A percentile compares a stretch with the other conserved stretches of the same genome.
Conservation (phyloP, 2,797 vertebrate species). For the Zalophus californianus region DNA sequence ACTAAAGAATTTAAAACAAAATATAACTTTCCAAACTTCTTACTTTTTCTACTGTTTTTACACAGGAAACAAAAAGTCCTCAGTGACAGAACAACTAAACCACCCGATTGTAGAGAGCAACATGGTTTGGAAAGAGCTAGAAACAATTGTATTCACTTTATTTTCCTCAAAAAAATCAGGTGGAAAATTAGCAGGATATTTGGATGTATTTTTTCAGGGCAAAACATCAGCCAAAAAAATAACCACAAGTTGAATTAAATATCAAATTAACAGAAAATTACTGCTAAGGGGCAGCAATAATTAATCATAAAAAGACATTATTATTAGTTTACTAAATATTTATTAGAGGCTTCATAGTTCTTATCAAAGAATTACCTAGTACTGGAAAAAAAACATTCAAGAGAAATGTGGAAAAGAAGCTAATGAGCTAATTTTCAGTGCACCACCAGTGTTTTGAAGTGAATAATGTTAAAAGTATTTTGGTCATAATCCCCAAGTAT, state of each 20-base stretch:
- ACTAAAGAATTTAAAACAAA: not conserved
- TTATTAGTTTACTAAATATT: not conserved
- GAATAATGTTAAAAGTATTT: not conserved
- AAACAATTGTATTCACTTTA: not conserved
- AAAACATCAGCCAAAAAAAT: constrained; percentile 59
- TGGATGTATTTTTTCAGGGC: not conserved
- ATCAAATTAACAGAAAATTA: constrained; percentile 51
- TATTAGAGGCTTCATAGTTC: not conserved
- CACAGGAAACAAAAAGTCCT: not conserved
- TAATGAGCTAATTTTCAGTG: not conserved
- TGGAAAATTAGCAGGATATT: constrained; percentile 23
- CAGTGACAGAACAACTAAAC: not conserved
- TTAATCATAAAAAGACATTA: not conserved
- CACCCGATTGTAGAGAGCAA: not conserved
- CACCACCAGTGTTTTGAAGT: not conserved
- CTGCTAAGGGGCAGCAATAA: not conserved
- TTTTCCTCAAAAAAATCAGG: constrained; percentile 15
- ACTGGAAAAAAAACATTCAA: not conserved
- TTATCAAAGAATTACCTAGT: not conserved
- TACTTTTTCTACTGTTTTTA: not conserved
- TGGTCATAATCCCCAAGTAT: not conserved
- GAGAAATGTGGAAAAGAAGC: not conserved
- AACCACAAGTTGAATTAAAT: constrained; percentile 47
- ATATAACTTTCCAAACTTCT: constrained; percentile 18
- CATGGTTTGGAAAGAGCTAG: not conserved